These are phyloP conservation scores for Drosophila nr. fundita DNA, from an alignment of 2,888 invertebrate genomes.

Conservation along the genomic window DNA sequence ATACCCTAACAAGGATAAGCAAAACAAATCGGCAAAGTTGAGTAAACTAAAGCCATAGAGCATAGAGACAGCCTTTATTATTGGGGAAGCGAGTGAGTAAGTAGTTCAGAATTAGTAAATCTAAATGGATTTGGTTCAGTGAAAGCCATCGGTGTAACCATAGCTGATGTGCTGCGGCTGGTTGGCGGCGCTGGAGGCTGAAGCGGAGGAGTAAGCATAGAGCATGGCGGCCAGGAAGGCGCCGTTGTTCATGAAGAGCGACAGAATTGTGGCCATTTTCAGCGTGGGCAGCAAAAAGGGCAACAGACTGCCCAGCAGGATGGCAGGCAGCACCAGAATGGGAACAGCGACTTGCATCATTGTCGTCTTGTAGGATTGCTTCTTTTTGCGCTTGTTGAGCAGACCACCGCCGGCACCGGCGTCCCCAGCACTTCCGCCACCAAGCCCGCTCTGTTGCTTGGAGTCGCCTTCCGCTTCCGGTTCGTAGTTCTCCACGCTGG, in stretches of 20 bases:
- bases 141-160: constrained; percentile 63
- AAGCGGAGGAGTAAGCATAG: constrained; percentile 72
- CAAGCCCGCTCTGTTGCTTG: constrained; percentile 59
- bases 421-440: constrained; percentile 30
- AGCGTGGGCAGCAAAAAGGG: constrained; percentile 89
- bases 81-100: not conserved
- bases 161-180: constrained; percentile 82
- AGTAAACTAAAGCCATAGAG: constrained; percentile 31
- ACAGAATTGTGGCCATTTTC: constrained; percentile 88
- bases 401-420: constrained; percentile 25
- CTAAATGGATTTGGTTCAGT: constrained; percentile 40
- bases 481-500: constrained; percentile 67
- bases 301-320: constrained; percentile 88
- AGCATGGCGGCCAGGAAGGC: constrained; percentile 87
- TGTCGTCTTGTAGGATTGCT: constrained; percentile 72
- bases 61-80: constrained; percentile 65
- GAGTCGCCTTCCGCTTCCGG: constrained; percentile 71
- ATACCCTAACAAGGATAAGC: not conserved
- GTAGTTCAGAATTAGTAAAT: constrained; percentile 5
- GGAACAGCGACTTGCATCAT: constrained; percentile 86
- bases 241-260: constrained; percentile 89
- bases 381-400: constrained; percentile 67
- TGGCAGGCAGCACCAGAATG: constrained; percentile 87
- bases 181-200: constrained; percentile 71
- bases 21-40: not conserved